Evolutionary conservation across 2,113 vertebrate species (phyloP), one percentile per base, ranked within the genome.

Genomic region (Nicator chloris): DNA sequence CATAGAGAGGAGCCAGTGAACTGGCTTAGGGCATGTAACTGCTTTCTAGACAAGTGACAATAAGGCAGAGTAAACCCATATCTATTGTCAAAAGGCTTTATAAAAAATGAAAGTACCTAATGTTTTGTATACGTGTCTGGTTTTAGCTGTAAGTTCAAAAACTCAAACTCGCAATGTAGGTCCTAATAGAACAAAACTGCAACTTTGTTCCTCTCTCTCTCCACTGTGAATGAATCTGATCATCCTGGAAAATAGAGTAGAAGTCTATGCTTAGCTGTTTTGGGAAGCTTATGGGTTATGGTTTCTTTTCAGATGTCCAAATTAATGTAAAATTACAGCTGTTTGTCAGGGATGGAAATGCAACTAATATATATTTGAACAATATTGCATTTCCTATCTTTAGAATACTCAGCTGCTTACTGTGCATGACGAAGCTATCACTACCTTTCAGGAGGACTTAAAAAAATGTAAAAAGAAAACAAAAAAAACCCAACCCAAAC

Each of bases 401-500:
- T 33, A 61, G 23, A 77, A 65, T 57, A 3, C 13, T 73, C 40
- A 18, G 9, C 11, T 83, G 10, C 4, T 13, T n/a, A 40, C 18
- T 45, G 11, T 35, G 21, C 42, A 20, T 40, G 39, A 86, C 15
- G 71, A 54, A 86, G 21, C 2, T 64, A 51, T 23, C 24, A 35
- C 16, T 72, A 4, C 13, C 13, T 72, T 71, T 15, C 20, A 64
- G 18, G 2, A 63, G 11, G 9, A 37, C 6, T 26, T 44, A 79
- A 50, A 81, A 33, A 20, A 27, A 11, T 3, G 6, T 0, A 9
- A 4, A 26, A 66, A 28, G 6, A 40, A 40, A 39, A 47, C 4
- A 5, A 33, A n/a, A 33, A 22, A 50, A 37, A 2, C 0, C 11
- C n/a, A n/a, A n/a, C n/a, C 6, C 18, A 59, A 27, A 13, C 35